These are phyloP conservation scores for Variabilichromis moorii DNA, from an alignment of 2,113 vertebrate species.

Conservation along the genomic window DNA sequence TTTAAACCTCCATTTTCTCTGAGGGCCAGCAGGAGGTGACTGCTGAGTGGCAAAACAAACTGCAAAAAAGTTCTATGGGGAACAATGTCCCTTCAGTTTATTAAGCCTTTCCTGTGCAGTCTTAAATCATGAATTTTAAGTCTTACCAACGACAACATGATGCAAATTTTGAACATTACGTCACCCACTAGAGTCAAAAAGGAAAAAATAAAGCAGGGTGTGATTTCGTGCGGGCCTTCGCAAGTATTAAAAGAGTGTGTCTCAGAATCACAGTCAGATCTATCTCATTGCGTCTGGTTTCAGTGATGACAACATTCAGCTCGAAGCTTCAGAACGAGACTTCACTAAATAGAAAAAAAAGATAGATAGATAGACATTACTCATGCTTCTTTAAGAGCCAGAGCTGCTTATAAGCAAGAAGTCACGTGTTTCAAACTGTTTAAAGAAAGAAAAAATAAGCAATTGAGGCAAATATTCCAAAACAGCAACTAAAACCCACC, in stretches of 20 bases:
- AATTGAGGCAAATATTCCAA: neutral
- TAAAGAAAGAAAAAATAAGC: neutral
- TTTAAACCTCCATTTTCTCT: neutral
- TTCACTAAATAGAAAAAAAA: neutral
- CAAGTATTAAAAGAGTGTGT: neutral
- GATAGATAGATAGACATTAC: too few species aligned
- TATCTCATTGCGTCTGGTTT: neutral
- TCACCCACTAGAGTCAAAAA: accelerated
- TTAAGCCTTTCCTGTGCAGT: neutral
- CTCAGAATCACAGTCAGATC: neutral
- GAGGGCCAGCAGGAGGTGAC: neutral
- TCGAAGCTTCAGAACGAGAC: neutral
- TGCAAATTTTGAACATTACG: neutral
- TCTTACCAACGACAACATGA: accelerated
- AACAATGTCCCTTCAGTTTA: accelerated
- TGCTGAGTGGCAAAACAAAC: neutral
- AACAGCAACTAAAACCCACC: neutral
- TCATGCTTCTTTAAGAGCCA: neutral
- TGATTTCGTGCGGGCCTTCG: accelerated
- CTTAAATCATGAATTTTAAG: neutral
- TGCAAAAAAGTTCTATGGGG: neutral
- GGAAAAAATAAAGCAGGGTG: neutral
- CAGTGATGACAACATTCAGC: neutral
- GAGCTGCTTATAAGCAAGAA: neutral
- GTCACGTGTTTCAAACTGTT: neutral